Evolutionary conservation across 2,113 vertebrate genomes (phyloP).

Genomic region (Stomatorhinus ivindoensis): DNA sequence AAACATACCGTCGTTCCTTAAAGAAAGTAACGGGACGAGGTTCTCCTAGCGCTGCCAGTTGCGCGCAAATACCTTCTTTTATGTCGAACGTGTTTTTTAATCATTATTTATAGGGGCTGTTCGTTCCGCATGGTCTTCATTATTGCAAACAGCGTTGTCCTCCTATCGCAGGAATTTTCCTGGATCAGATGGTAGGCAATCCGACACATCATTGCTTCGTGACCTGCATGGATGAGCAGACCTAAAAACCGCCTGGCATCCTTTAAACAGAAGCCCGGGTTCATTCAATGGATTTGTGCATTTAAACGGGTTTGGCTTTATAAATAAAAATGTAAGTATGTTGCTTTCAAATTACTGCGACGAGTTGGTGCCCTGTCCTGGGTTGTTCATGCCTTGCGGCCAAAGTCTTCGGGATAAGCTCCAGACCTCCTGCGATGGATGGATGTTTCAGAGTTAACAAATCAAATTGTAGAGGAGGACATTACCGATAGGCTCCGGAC

Average conservation of each 20-base stretch:
- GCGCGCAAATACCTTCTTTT: constrained; percentile 37
- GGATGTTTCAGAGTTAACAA: neutral
- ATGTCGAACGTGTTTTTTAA: constrained; percentile 23
- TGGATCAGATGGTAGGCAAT: neutral
- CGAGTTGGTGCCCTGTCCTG: neutral
- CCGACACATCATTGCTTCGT: neutral
- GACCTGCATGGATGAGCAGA: neutral
- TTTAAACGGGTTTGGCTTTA: neutral
- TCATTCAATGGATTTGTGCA: neutral
- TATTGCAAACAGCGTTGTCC: constrained; percentile 24
- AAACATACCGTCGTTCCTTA: constrained; percentile 41
- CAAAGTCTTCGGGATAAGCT: neutral
- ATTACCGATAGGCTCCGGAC: neutral
- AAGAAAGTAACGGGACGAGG: neutral
- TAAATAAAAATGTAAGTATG: neutral
- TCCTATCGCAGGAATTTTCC: neutral
- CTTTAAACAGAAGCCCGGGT: neutral
- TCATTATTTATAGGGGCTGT: constrained; percentile 53
- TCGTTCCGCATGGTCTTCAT: constrained; percentile 61
- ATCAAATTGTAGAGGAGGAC: no score
- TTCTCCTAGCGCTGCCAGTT: constrained; percentile 20
- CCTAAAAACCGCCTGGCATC: neutral
- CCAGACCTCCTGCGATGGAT: neutral
- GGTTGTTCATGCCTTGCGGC: neutral
- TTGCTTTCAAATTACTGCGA: neutral